Evolutionary conservation across 2,888 invertebrate species (phyloP).

Genomic region (Scaptomyza reducta): DNA sequence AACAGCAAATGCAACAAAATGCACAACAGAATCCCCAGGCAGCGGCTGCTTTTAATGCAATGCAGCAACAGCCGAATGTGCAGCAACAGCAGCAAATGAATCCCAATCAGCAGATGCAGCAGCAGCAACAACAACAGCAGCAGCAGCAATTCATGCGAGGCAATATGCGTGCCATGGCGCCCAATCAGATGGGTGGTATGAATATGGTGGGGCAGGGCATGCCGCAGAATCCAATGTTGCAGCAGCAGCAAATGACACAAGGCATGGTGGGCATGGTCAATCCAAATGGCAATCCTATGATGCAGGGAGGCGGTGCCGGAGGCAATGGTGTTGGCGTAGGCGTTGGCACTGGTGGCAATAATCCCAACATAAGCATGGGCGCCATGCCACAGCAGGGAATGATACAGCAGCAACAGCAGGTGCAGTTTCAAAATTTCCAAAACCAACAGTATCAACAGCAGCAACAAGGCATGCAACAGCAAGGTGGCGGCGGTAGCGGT

Average conservation of each 20-base stretch:
- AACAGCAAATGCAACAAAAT: conserved; percentile 68
- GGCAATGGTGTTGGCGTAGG: conserved; percentile 68
- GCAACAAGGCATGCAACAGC: conserved; percentile 81
- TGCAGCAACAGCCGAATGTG: conserved; percentile 77
- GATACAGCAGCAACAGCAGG: conserved; percentile 83
- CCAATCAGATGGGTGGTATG: conserved; percentile 85
- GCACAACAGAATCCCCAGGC: conserved; percentile 74
- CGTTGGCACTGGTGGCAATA: conserved; percentile 55
- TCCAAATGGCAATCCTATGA: conserved; percentile 79
- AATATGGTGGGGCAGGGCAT: conserved; percentile 84
- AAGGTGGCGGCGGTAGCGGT: conserved; percentile 59
- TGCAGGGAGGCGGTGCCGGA: conserved; percentile 72
- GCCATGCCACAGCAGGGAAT: conserved; percentile 83
- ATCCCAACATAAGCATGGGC: conserved; percentile 77
- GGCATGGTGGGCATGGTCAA: conserved; percentile 78
- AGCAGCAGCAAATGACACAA: conserved; percentile 79
- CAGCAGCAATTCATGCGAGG: conserved; percentile 82
- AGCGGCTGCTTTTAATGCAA: conserved; percentile 69
- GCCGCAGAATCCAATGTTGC: conserved; percentile 80
- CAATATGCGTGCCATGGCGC: conserved; percentile 82
- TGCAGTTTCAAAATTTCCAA: conserved; percentile 87
- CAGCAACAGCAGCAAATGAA: conserved; percentile 75
- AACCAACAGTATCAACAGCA: conserved; percentile 85
- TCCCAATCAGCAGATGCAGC: conserved; percentile 72
- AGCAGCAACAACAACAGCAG: conserved; percentile 72